Percentiles rank a stretch among this genome's conserved stretches.
Conservation (phyloP, 1,140 invertebrate species). For the Sitodiplosis mosellana region DNA sequence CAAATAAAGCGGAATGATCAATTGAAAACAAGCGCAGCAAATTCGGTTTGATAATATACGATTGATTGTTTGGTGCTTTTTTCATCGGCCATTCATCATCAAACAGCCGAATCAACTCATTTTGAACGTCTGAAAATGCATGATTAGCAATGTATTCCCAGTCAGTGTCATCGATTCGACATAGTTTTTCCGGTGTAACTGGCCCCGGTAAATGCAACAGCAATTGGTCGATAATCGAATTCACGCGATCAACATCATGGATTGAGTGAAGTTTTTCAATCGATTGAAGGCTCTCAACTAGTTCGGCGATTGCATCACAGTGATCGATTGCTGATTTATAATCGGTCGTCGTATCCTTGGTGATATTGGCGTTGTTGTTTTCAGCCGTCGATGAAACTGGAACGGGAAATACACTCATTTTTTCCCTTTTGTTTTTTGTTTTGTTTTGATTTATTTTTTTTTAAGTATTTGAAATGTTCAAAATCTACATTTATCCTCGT, state of each 20-base stretch:
- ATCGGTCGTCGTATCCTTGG: not conserved
- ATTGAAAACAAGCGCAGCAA: not conserved
- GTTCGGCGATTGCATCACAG: not conserved
- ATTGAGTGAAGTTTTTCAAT: not conserved
- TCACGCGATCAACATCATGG: not conserved
- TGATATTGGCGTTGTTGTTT: not conserved
- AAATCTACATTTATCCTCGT: no score
- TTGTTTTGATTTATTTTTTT: no score
- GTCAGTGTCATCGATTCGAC: conserved; percentile 24
- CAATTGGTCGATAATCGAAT: not conserved
- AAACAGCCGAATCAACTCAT: conserved; percentile 27
- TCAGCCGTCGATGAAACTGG: not conserved
- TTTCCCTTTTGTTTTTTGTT: not conserved
- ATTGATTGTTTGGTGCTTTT: conserved; percentile 11
- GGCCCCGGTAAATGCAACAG: conserved; percentile 34
- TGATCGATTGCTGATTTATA: not conserved
- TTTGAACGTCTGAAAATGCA: conserved; percentile 27
- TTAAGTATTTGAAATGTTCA: no score
- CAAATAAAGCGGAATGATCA: not conserved
- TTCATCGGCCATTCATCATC: conserved; percentile 31
- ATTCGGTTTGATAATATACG: not conserved
- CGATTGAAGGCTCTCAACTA: not conserved
- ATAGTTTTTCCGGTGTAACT: conserved; percentile 38
- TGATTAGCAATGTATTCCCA: conserved; percentile 22
- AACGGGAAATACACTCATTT: not conserved